These are phyloP conservation scores for Eurypyga helias DNA, from an alignment of 2,113 vertebrate species.

Conservation along the genomic window DNA sequence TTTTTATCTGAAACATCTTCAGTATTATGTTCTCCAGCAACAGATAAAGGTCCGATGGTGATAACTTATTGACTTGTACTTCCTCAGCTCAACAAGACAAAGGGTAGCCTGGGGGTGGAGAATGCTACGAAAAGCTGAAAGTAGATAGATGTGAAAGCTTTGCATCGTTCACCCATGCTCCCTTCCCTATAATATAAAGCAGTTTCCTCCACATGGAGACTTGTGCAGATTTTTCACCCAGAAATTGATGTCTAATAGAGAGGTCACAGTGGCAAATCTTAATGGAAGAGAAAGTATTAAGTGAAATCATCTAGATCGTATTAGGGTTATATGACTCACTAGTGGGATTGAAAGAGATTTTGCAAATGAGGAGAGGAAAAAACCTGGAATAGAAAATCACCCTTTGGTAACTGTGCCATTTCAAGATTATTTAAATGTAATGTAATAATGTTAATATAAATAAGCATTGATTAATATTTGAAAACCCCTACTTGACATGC, in stretches of 20 bases:
- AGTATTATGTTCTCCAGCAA: not conserved
- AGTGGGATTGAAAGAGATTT: not conserved
- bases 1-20: not conserved
- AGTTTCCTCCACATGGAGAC: not conserved
- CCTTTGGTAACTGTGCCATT: constrained; percentile 1
- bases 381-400: not conserved
- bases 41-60: not conserved
- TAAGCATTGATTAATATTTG: constrained; percentile 66
- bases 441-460: constrained; percentile 56
- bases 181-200: not conserved
- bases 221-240: not conserved
- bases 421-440: constrained; percentile 46
- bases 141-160: not conserved
- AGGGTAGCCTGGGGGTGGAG: rapidly evolving
- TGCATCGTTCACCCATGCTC: not conserved
- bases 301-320: not conserved
- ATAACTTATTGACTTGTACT: not conserved
- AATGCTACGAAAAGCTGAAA: not conserved
- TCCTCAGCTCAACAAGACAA: not conserved
- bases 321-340: not conserved
- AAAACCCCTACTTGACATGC: constrained; percentile 66
- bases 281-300: not conserved
- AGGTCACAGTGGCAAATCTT: not conserved
- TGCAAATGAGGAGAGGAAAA: not conserved
- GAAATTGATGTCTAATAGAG: not conserved